A percentile compares a stretch with the other conserved stretches of the same genome.
Evolutionary conservation across 1,140 invertebrate species (phyloP).

Genomic region (Heliconius nattereri): DNA sequence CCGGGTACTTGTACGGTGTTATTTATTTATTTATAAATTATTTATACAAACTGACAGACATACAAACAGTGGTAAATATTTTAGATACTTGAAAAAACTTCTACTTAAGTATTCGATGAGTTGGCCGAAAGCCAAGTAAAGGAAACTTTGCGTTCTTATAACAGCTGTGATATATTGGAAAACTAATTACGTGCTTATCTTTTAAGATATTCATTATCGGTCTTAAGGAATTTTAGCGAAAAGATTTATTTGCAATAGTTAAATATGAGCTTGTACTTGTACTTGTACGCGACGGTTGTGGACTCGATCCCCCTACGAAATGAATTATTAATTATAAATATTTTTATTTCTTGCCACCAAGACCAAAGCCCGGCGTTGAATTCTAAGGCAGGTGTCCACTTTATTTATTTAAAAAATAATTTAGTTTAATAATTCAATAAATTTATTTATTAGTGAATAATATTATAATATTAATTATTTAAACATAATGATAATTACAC

Average conservation of each 20-base stretch:
- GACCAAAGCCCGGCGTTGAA: too few relatives aligned
- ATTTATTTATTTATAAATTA: too few relatives aligned
- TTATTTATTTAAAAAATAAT: too few relatives aligned
- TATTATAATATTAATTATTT: too few relatives aligned
- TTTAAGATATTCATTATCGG: background rate
- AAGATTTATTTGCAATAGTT: background rate
- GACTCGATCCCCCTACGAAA: too few relatives aligned
- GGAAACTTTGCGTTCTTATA: background rate
- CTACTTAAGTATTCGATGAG: background rate
- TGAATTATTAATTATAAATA: too few relatives aligned
- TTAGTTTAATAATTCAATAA: too few relatives aligned
- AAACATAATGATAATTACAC: too few relatives aligned
- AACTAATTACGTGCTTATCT: conserved; percentile 3
- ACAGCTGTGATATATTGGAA: conserved; percentile 6
- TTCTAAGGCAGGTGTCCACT: too few relatives aligned
- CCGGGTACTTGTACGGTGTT: too few relatives aligned
- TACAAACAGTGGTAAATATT: background rate
- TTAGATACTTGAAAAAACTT: background rate
- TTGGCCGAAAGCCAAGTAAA: conserved; percentile 1
- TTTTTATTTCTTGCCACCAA: too few relatives aligned
- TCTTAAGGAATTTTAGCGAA: background rate
- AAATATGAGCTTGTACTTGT: background rate
- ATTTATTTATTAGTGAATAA: too few relatives aligned
- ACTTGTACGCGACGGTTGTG: background rate
- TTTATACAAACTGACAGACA: background rate